Percentiles rank a stretch among this genome's conserved stretches.
Evolutionary conservation across 2,113 vertebrate species (phyloP).

Genomic region (Cololabis saira): DNA sequence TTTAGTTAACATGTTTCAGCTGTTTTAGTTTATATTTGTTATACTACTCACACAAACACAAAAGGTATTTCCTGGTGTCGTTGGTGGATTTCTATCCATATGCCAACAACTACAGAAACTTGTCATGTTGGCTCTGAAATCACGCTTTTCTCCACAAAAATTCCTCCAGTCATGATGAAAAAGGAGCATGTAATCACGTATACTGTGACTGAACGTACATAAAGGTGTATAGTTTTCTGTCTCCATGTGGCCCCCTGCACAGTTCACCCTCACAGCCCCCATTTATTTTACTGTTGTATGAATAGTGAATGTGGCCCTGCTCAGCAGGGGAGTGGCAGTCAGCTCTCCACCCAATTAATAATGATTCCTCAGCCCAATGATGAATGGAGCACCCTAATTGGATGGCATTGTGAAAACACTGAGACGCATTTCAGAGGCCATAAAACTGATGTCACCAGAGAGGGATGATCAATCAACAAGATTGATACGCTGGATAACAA

Average conservation of each 20-base stretch:
- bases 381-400: constrained; percentile 84
- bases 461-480: constrained; percentile 83
- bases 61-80: not conserved
- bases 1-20: too few species aligned
- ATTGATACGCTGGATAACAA: constrained; percentile 79
- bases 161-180: not conserved
- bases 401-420: constrained; percentile 84
- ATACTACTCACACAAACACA: not conserved
- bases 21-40: too few species aligned
- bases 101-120: too few species aligned
- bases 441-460: constrained; percentile 79
- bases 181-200: not conserved
- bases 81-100: not conserved
- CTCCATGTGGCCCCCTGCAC: constrained; percentile 34
- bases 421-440: constrained; percentile 79
- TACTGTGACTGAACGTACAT: constrained; percentile 10
- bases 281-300: constrained; percentile 49
- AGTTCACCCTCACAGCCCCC: constrained; percentile 33
- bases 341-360: constrained; percentile 82
- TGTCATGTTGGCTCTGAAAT: too few species aligned
- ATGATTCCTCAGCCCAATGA: constrained; percentile 80
- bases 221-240: constrained; percentile 39
- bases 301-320: constrained; percentile 68
- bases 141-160: too few species aligned
- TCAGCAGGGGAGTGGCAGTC: constrained; percentile 79